phyloP scores from a whole-genome alignment of 2,113 vertebrate genomes.

The Chamaetylas fuelleborni region DNA sequence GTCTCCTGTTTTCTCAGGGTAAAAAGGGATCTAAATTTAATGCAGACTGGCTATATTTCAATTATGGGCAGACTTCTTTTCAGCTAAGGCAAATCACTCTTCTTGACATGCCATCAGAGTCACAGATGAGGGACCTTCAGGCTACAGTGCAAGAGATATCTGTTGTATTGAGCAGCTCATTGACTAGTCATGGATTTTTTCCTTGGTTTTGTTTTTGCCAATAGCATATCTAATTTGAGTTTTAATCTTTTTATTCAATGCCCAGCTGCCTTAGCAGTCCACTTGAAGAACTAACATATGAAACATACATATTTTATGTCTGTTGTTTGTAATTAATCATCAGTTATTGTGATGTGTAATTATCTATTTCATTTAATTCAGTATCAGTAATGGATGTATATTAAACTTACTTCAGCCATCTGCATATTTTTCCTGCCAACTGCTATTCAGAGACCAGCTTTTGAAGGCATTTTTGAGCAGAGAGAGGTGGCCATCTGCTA shows the following conservation, averaged over 20 bases:
- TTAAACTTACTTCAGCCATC: constrained; percentile 33
- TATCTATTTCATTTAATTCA: constrained; percentile 5
- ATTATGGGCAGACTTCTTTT: neutral
- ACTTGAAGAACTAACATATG: neutral
- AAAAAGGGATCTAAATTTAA: neutral
- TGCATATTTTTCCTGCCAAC: constrained; percentile 26
- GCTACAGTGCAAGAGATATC: neutral
- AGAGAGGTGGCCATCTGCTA: constrained; percentile 27
- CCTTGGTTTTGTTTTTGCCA: neutral
- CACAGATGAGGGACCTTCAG: neutral
- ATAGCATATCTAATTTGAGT: neutral
- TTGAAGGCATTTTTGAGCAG: neutral
- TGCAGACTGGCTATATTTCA: neutral
- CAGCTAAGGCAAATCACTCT: neutral
- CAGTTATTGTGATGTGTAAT: neutral
- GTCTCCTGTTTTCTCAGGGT: neutral
- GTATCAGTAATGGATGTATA: neutral
- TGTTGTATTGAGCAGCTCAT: neutral
- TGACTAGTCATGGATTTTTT: neutral
- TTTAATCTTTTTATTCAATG: neutral
- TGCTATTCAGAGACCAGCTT: constrained; percentile 4
- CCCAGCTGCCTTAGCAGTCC: neutral
- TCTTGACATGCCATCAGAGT: neutral
- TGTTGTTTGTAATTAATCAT: constrained; percentile 7
- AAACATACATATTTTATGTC: neutral